A percentile compares a stretch with the other conserved stretches of the same genome.
Conservation (phyloP, 2,113 vertebrate species). For the Malurus cyaneus region DNA sequence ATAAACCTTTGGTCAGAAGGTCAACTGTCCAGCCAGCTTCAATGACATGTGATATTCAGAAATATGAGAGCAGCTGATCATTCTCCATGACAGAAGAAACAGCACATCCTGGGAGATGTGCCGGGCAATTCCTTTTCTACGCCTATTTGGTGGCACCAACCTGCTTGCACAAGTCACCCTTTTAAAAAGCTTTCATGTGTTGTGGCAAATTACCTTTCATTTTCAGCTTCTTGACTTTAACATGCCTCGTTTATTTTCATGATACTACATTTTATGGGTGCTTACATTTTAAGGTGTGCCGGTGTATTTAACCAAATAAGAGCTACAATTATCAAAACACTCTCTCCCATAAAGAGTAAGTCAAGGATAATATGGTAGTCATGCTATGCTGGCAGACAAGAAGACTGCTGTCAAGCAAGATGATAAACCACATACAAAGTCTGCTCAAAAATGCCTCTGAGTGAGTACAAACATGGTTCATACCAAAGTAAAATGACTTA, state of each 20-base stretch:
- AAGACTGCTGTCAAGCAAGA: neutral
- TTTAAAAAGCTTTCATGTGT: neutral
- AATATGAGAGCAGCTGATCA: neutral
- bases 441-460: neutral
- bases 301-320: neutral
- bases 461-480: neutral
- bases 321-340: neutral
- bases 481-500: neutral
- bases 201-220: neutral
- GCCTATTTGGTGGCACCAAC: neutral
- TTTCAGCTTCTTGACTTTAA: neutral
- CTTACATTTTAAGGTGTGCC: neutral
- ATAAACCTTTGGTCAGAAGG: neutral
- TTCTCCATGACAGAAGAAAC: neutral
- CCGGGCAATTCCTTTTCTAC: neutral
- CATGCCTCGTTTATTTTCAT: neutral
- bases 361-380: neutral
- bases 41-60: neutral
- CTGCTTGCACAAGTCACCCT: neutral
- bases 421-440: neutral
- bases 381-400: neutral
- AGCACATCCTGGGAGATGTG: accelerated
- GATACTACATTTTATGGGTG: neutral
- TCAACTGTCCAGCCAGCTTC: neutral
- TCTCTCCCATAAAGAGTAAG: neutral